Base-by-base conservation (phyloP, 1,140 invertebrate species). In the Calycopis cecrops region DNA sequence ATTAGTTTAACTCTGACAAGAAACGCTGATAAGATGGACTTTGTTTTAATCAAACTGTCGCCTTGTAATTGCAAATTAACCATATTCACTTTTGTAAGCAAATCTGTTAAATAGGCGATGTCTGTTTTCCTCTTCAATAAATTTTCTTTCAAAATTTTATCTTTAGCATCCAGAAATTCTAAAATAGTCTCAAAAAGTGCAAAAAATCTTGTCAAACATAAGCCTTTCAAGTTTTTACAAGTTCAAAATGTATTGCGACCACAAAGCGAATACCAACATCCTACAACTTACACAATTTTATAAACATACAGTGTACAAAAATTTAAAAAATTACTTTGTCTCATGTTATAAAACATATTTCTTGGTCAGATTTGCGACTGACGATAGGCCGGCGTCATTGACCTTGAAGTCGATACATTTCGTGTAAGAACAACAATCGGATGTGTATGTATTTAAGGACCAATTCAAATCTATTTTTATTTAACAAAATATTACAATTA, bases 61-160 rank as follows among this genome's bases (percentile, higher is more conserved):
- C 59, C 59, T 56, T 56, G 53, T 48, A 52, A 52, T 51, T 60
- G 59, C 53, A 60, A 48, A 52, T 58, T 58, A 48, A 58, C 50
- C 40, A 52, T 48, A 52, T 52, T 58, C 48, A 52, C 47, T 52
- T 52, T 52, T 52, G 28, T 48, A 48, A 48, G 48, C 34, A 55
- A 55, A 55, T 55, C 53, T 37, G 53, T 55, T 37, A 48, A 58
- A 48, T 52, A 58, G 42, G 50, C 56, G 52, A 55, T 47, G 52
- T 48, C 52, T 55, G 42, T 55, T 55, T 55, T 55, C 52, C 52
- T 55, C 52, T 55, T 55, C 52, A 55, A 47, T 55, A 55, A 47
- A 48, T 48, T 48, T 48, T 48, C 48, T 48, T 48, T 48, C 17
- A 55, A 55, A 48, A 47, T 48, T 48, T 48, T 48, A 48, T 48